Conservation (phyloP, 92 coral and sea anemone species). For the Metridium senile region DNA sequence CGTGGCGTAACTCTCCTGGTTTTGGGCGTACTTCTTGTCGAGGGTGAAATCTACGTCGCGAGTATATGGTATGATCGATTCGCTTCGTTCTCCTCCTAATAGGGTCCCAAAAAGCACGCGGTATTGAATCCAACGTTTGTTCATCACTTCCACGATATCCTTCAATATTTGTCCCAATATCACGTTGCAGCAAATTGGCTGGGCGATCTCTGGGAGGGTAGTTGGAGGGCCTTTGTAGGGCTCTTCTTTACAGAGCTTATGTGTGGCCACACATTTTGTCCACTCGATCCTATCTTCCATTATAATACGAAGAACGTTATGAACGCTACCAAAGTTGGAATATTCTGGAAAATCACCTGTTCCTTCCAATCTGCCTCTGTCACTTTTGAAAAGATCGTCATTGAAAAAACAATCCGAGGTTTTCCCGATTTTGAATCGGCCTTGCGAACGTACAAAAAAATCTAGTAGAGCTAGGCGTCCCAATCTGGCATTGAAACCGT, state of each 20-base stretch:
- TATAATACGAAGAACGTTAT: slow-evolving; percentile 59
- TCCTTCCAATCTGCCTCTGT: slow-evolving; percentile 56
- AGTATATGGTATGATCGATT: slow-evolving; percentile 76
- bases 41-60: slow-evolving; percentile 63
- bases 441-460: slow-evolving; percentile 68
- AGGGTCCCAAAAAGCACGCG: slow-evolving; percentile 73
- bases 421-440: slow-evolving; percentile 53
- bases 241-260: slow-evolving; percentile 59
- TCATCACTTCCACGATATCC: slow-evolving; percentile 49
- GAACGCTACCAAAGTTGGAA: slow-evolving; percentile 44
- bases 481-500: slow-evolving; percentile 32
- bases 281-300: slow-evolving; percentile 67
- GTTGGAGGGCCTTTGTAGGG: slow-evolving; percentile 43
- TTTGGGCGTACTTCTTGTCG: slow-evolving; percentile 7
- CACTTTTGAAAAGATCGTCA: slow-evolving; percentile 27
- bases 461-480: slow-evolving; percentile 52
- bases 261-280: slow-evolving; percentile 65
- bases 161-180: slow-evolving; percentile 52
- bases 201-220: slow-evolving; percentile 45
- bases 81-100: slow-evolving; percentile 61
- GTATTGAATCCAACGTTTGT: slow-evolving; percentile 42
- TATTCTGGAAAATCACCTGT: slow-evolving; percentile 54
- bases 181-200: slow-evolving; percentile 67
- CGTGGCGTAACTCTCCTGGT: slow-evolving; percentile 9
- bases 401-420: slow-evolving; percentile 43